Evolutionary conservation across 1,140 invertebrate species (phyloP).

Genomic region (Drosophila bocki): DNA sequence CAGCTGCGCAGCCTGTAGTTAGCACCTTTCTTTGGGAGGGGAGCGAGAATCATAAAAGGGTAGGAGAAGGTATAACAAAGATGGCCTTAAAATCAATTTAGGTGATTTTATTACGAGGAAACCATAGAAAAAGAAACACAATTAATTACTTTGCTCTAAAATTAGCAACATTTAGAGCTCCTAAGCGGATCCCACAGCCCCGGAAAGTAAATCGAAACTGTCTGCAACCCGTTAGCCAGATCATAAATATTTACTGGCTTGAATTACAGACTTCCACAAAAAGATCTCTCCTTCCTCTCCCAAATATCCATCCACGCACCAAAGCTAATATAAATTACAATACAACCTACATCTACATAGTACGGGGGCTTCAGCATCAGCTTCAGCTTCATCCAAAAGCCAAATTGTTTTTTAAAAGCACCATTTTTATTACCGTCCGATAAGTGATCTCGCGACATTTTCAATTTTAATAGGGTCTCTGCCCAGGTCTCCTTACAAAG

Average conservation of each 20-base stretch:
- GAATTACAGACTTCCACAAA: constrained; percentile 42
- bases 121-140: background rate
- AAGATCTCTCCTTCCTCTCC: background rate
- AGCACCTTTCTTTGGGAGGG: constrained; percentile 53
- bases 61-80: background rate
- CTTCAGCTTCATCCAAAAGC: constrained; percentile 62
- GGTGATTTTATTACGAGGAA: background rate
- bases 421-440: constrained; percentile 83
- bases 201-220: constrained; percentile 36
- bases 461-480: constrained; percentile 83
- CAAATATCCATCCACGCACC: constrained; percentile 44
- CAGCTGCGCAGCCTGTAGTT: constrained; percentile 49
- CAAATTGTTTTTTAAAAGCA: constrained; percentile 84
- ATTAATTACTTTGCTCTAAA: constrained; percentile 9
- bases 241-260: constrained; percentile 57
- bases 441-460: constrained; percentile 84
- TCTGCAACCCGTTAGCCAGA: constrained; percentile 49
- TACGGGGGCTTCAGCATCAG: constrained; percentile 7
- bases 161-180: constrained; percentile 11
- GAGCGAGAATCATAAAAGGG: background rate
- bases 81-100: background rate
- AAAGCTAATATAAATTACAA: constrained; percentile 68
- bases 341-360: constrained; percentile 56
- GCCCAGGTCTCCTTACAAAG: constrained; percentile 44
- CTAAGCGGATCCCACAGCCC: background rate